Conservation (phyloP, 53 echinoderm and acorn worm genomes). For the Glandiceps talaboti region DNA sequence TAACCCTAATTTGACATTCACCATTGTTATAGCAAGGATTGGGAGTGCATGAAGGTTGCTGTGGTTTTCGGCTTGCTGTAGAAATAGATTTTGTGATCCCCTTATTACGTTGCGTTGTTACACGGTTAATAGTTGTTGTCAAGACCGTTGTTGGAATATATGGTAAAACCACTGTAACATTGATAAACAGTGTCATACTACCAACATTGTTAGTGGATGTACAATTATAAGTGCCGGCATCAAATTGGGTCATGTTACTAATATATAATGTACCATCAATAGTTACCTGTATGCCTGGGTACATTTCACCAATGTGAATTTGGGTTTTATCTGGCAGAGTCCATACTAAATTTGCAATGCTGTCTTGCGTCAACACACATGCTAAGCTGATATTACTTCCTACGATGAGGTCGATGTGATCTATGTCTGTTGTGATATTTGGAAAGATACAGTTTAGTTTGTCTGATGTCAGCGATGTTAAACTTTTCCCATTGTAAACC, state of each 20-base stretch:
- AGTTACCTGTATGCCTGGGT: background rate
- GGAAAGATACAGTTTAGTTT: conserved; percentile 55
- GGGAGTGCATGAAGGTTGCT: conserved; percentile 34
- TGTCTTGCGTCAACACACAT: conserved; percentile 34
- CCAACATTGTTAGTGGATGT: conserved; percentile 61
- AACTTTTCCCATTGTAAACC: background rate
- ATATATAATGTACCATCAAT: conserved; percentile 47
- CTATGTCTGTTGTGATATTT: conserved; percentile 41
- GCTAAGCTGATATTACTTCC: conserved; percentile 50
- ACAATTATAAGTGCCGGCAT: conserved; percentile 67
- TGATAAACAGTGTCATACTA: conserved; percentile 42
- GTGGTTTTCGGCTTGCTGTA: background rate
- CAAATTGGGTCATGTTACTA: conserved; percentile 31
- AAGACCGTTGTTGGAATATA: too few species aligned
- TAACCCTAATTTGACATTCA: conserved; percentile 20
- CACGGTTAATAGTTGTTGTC: background rate
- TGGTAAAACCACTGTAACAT: conserved; percentile 26
- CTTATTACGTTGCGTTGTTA: background rate
- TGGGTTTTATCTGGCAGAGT: conserved; percentile 17
- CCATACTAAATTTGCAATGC: conserved; percentile 52
- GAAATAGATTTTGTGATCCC: background rate
- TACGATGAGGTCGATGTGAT: conserved; percentile 22
- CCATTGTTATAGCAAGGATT: conserved; percentile 80
- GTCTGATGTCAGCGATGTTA: background rate
- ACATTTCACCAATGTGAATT: background rate